phyloP scores from a whole-genome alignment of 2,888 invertebrate species.

The Athrips mouffetella region DNA sequence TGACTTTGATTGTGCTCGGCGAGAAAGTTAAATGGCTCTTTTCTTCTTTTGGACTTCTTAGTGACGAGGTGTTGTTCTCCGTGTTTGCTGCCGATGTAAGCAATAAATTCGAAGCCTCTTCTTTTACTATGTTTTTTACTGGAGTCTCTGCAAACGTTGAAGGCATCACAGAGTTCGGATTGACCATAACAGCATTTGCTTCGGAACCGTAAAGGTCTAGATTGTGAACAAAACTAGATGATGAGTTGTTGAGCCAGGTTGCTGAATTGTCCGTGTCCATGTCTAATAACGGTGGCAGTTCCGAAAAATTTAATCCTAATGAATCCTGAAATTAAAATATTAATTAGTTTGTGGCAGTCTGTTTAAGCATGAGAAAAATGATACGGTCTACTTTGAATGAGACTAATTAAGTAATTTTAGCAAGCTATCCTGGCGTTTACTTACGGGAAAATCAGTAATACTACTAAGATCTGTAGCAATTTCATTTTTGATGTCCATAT shows the following conservation, averaged over 20 bases:
- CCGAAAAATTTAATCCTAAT: constrained; percentile 80
- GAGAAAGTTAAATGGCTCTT: constrained; percentile 86
- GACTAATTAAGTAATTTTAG: background rate
- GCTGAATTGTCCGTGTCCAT: constrained; percentile 82
- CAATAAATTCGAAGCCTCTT: constrained; percentile 68
- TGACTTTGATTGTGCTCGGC: constrained; percentile 82
- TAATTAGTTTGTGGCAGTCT: background rate
- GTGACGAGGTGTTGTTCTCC: constrained; percentile 57
- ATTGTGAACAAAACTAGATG: constrained; percentile 82
- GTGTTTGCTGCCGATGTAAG: constrained; percentile 62
- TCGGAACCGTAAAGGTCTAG: constrained; percentile 84
- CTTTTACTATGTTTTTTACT: constrained; percentile 65
- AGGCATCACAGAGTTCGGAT: constrained; percentile 94
- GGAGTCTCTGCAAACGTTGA: constrained; percentile 80
- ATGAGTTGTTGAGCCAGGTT: constrained; percentile 79
- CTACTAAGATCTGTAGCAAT: constrained; percentile 88
- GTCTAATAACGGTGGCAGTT: constrained; percentile 80
- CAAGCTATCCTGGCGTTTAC: too few species aligned
- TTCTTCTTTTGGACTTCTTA: constrained; percentile 81
- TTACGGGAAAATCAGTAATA: constrained; percentile 81
- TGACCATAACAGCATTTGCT: constrained; percentile 89
- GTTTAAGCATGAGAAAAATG: background rate
- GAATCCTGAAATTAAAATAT: constrained; percentile 67
- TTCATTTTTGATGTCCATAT: constrained; percentile 92
- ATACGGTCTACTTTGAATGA: background rate